Evolutionary conservation across 1,140 invertebrate species (phyloP), one percentile per base, ranked within the genome.

Genomic region (Dendrolimus punctatus): DNA sequence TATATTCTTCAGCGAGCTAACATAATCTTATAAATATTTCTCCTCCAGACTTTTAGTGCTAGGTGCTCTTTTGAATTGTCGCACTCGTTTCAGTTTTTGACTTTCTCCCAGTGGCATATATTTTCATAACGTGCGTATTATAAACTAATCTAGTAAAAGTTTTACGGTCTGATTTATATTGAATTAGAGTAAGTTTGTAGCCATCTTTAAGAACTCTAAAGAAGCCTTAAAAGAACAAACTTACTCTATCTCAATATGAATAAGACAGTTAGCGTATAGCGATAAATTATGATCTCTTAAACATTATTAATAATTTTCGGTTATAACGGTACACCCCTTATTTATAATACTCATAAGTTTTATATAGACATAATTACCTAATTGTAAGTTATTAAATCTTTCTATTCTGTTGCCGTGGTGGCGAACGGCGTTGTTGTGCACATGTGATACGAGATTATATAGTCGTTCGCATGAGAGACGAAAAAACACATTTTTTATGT

Each of bases 311-410:
- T 86, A 80, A 83, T 80, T 83, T 81, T 76, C 71, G 68, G 77
- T 55, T 75, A 73, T 74, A 74, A 67, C 64, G 60, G 76, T 60
- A 70, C 69, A 46, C 74, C 71, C 70, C 56, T 76, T 77, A 82
- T 86, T 86, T 83, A 86, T 86, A 86, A 86, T 86, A 86, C 83
- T 86, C 83, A 85, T 85, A 86, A 77, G 77, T 77, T 83, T 69
- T 80, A 62, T 73, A 68, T 76, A 85, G 58, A 68, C 68, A 68
- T 71, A 66, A 58, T 57, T 68, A 64, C 51, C 40, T 46, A 47
- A 47, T 40, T 54, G 49, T 74, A 74, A 68, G 63, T 47, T 64
- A 44, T 64, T 55, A 66, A 71, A 71, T 67, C 58, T 58, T 53
- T 64, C 63, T 65, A 58, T 68, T 73, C 60, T 60, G 57, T 68